Evolutionary conservation across 2,888 invertebrate species (phyloP), one percentile per base, ranked within the genome.

Genomic region (Synergus japonicus): DNA sequence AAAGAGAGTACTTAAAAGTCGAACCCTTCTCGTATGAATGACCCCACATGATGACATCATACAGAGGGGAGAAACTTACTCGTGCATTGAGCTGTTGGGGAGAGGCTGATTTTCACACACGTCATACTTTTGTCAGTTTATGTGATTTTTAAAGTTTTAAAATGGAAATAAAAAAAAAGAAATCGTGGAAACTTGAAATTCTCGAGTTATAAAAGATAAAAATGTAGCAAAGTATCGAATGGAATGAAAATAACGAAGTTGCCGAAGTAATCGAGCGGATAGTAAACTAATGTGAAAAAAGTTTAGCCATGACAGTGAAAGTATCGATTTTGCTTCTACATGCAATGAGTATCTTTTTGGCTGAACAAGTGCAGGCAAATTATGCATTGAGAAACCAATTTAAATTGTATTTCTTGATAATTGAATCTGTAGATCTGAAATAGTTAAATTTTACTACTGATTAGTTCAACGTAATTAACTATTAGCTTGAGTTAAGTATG

Each of bases 21-120:
- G 79, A 79, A 79, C 82, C 79, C 79, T 49, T 76, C 79, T 77
- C 60, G 78, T 76, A 65, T 77, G 65, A 60, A 67, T 77, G 76
- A 78, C 76, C 78, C 67, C 58, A 78, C 78, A 80, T 82, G 82
- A 82, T 82, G 82, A 78, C 82, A 82, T 82, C 82, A 78, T 79
- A 76, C 76, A 77, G 76, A 65, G 63, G 81, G 79, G 79, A 82
- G 81, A 80, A 76, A 79, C 78, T 78, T 78, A 81, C 77, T 81
- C 77, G 77, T 67, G 78, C 66, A 78, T 78, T 69, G 78, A 81
- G 80, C 73, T 54, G 80, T 65, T 66, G 58, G 58, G 49, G 76
- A 76, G 64, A 80, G 76, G n/a, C 69, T 73, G 69, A 73, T 73
- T 73, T 73, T 73, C 49, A 73, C 66, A 67, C 44, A 67, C 49